phyloP scores from a whole-genome alignment of 2,888 invertebrate genomes.

The Leptarthrus brevirostris region DNA sequence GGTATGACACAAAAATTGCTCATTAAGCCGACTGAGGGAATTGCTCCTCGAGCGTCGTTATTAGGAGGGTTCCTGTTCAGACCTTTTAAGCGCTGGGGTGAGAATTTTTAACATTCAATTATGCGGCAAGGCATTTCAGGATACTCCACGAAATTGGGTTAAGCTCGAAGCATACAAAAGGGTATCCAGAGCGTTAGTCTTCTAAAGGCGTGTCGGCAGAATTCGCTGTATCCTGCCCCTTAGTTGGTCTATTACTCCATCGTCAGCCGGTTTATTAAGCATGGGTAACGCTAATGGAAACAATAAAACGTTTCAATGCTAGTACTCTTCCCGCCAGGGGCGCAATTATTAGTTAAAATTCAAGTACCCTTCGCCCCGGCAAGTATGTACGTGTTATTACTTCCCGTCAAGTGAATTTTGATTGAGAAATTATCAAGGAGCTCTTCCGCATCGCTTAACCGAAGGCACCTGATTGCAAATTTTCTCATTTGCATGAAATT shows the following conservation, averaged over 20 bases:
- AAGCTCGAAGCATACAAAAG: constrained; percentile 47
- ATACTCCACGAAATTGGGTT: constrained; percentile 50
- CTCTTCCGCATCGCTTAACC: too few relatives aligned
- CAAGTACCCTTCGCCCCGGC: constrained; percentile 20
- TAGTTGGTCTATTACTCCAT: constrained; percentile 47
- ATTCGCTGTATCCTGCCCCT: neutral
- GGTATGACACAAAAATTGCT: constrained; percentile 53
- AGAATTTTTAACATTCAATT: constrained; percentile 54
- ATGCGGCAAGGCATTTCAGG: constrained; percentile 51
- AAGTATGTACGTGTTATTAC: constrained; percentile 39
- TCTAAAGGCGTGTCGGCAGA: neutral
- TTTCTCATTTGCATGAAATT: too few relatives aligned
- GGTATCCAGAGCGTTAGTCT: neutral
- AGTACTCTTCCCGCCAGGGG: neutral
- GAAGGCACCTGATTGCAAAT: too few relatives aligned
- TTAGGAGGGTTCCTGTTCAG: constrained; percentile 2
- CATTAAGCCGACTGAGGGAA: constrained; percentile 52
- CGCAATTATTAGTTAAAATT: constrained; percentile 27
- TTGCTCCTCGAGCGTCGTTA: constrained; percentile 6
- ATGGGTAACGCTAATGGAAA: constrained; percentile 35
- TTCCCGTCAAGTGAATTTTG: constrained; percentile 30
- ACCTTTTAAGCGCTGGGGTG: constrained; percentile 32
- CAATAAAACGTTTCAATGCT: constrained; percentile 28
- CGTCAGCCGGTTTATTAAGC: constrained; percentile 48
- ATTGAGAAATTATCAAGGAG: neutral